Conservation (phyloP, 2,113 vertebrate species). For the Thryonomys swinderianus region DNA sequence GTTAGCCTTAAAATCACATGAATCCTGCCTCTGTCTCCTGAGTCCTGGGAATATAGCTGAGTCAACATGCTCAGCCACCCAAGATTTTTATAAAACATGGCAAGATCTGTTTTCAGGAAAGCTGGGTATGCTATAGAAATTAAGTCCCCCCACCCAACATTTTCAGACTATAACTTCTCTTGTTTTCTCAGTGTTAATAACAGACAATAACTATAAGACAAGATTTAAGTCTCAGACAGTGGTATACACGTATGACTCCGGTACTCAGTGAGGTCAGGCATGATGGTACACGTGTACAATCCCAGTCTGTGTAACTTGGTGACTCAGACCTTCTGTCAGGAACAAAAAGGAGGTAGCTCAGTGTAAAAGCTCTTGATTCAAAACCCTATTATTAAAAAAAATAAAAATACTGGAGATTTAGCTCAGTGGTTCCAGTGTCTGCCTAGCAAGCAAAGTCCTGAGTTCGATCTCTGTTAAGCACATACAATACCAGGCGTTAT, state of each 20-base stretch:
- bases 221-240: neutral
- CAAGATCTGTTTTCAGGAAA: slow-evolving; percentile 6
- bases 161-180: neutral
- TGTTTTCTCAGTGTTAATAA: slow-evolving; percentile 40
- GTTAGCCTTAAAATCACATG: too few species aligned
- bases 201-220: neutral
- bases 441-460: too few species aligned
- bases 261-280: neutral
- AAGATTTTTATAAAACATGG: neutral
- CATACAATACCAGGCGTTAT: too few species aligned
- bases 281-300: neutral
- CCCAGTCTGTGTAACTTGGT: neutral
- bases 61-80: too few species aligned
- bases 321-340: neutral
- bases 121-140: neutral
- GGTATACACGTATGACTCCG: neutral
- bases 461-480: too few species aligned
- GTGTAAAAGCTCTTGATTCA: neutral
- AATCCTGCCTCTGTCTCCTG: too few species aligned
- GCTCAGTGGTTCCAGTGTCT: too few species aligned
- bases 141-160: neutral
- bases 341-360: too few species aligned
- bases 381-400: neutral
- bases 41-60: too few species aligned
- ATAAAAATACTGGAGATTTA: too few species aligned